Evolutionary conservation across 1,140 invertebrate genomes (phyloP).

Genomic region (Drosophila biarmipes): DNA sequence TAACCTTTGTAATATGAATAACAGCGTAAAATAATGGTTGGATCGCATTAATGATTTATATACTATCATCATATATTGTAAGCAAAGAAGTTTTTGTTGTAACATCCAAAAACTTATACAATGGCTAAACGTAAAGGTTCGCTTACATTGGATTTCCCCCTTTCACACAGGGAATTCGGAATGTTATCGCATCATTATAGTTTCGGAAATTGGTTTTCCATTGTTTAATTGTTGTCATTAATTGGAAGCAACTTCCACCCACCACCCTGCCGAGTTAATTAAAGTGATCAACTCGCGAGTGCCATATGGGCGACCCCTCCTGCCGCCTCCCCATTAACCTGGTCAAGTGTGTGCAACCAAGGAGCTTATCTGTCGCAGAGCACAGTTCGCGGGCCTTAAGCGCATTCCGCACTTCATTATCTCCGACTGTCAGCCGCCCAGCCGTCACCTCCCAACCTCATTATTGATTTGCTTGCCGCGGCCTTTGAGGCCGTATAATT

Average conservation of each 20-base stretch:
- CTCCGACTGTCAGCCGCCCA: background rate
- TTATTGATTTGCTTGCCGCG: slow-evolving; percentile 37
- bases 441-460: background rate
- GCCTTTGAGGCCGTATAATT: slow-evolving; percentile 64
- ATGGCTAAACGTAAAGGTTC: background rate
- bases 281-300: slow-evolving; percentile 17
- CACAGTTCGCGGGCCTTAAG: slow-evolving; percentile 25
- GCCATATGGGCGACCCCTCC: background rate
- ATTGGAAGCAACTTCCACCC: slow-evolving; percentile 11
- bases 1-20: no score
- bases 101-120: no score
- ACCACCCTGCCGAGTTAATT: slow-evolving; percentile 22
- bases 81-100: no score
- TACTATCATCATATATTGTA: no score
- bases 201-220: slow-evolving; percentile 39
- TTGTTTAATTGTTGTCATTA: slow-evolving; percentile 37
- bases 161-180: background rate
- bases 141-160: background rate
- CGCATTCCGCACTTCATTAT: slow-evolving; percentile 35
- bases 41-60: no score
- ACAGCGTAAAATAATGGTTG: no score
- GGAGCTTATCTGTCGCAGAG: slow-evolving; percentile 36
- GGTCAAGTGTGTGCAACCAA: slow-evolving; percentile 37
- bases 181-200: slow-evolving; percentile 24
- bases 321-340: slow-evolving; percentile 42